Conservation (phyloP, 2,888 invertebrate species). For the Latrodectus elegans region DNA sequence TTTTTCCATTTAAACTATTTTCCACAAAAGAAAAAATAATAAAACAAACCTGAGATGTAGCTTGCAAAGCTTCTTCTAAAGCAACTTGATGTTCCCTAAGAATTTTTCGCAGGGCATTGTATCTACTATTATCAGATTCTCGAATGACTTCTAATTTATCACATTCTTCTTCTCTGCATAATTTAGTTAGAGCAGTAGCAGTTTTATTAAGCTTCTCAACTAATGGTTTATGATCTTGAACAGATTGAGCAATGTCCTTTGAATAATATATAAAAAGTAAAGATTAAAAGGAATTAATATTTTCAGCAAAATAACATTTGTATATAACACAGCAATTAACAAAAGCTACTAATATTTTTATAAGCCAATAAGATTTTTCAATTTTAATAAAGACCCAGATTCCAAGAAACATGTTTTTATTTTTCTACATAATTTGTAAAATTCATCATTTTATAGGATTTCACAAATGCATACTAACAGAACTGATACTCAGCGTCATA, state of each 20-base stretch:
- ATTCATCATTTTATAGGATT: too few relatives aligned
- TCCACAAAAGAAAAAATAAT: constrained; percentile 1
- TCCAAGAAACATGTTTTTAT: too few relatives aligned
- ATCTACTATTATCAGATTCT: constrained; percentile 90
- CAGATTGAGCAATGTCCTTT: constrained; percentile 87
- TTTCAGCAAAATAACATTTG: neutral
- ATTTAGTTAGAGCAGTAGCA: constrained; percentile 88
- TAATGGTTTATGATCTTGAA: constrained; percentile 94
- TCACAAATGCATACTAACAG: too few relatives aligned
- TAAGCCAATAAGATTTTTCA: neutral
- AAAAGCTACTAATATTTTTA: neutral
- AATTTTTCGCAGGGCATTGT: constrained; percentile 87
- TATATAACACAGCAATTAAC: neutral
- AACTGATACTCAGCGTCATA: too few relatives aligned
- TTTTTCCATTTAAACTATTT: neutral
- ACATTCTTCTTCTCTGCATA: constrained; percentile 93
- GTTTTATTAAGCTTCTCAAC: constrained; percentile 97
- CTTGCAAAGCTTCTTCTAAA: constrained; percentile 92
- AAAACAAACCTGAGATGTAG: constrained; percentile 75
- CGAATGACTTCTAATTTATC: constrained; percentile 91
- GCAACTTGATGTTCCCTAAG: constrained; percentile 91
- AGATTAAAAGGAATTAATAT: constrained; percentile 55
- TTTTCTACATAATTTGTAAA: too few relatives aligned
- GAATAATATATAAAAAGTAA: constrained; percentile 6
- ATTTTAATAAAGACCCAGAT: neutral